Percentiles rank a stretch among this genome's conserved stretches.
These are phyloP conservation scores for Callaeas wilsoni DNA, from an alignment of 2,113 vertebrate species.

Conservation along the genomic window DNA sequence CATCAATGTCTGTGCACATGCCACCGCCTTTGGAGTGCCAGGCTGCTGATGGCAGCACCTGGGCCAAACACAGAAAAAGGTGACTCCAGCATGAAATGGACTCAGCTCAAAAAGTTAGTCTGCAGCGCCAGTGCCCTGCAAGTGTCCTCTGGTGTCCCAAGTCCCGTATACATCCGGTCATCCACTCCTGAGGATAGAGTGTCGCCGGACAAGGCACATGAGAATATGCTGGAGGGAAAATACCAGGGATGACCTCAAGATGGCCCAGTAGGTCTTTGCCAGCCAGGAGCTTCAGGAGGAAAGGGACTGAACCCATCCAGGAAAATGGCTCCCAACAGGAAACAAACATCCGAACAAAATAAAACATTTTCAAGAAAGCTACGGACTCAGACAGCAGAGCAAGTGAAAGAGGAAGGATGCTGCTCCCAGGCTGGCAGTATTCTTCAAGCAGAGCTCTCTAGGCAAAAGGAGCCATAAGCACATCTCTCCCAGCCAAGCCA, in stretches of 20 bases:
- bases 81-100: neutral
- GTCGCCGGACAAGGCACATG: neutral
- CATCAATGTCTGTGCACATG: neutral
- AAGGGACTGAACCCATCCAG: slow-evolving; percentile 16
- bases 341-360: slow-evolving; percentile 15
- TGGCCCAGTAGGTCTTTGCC: slow-evolving; percentile 61
- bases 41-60: neutral
- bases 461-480: neutral
- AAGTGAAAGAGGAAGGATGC: neutral
- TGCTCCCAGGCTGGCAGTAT: slow-evolving; percentile 4
- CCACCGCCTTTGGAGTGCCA: neutral
- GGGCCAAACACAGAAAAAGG: neutral
- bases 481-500: neutral
- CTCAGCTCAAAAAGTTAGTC: neutral
- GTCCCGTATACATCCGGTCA: neutral
- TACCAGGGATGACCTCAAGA: slow-evolving; percentile 61
- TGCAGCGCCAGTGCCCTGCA: fast-evolving
- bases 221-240: slow-evolving; percentile 41
- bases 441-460: slow-evolving; percentile 9
- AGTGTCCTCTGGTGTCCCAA: too few relatives aligned
- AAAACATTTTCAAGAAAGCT: slow-evolving; percentile 24
- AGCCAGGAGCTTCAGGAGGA: slow-evolving; percentile 18
- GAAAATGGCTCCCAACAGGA: slow-evolving; percentile 52
- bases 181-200: neutral
- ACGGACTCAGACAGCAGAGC: neutral